Conservation (phyloP, 2,888 invertebrate genomes). For the Cactoblastis cactorum region DNA sequence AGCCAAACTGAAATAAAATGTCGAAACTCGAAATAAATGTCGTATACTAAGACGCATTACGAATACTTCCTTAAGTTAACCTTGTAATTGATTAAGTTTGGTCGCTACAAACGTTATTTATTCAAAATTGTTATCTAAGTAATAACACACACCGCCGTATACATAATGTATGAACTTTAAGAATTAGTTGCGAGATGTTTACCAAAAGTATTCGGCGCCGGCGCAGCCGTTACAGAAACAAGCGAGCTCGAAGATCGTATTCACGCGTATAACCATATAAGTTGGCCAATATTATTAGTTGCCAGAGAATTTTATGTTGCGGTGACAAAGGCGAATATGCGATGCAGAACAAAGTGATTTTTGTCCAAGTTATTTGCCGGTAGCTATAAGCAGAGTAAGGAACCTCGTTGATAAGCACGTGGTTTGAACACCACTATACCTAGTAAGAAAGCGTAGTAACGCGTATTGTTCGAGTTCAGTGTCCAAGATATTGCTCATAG, state of each 20-base stretch:
- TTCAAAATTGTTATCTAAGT: neutral
- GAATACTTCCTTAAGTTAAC: neutral
- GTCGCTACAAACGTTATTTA: neutral
- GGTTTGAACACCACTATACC: slow-evolving; percentile 34
- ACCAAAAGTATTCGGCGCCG: neutral
- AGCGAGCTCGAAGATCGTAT: slow-evolving; percentile 3
- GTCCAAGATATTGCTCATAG: slow-evolving; percentile 54
- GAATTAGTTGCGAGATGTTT: neutral
- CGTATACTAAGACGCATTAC: neutral
- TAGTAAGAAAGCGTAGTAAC: slow-evolving; percentile 29
- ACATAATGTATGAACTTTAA: slow-evolving; percentile 5
- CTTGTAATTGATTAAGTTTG: neutral
- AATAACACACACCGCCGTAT: neutral
- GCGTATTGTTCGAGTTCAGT: slow-evolving; percentile 64
- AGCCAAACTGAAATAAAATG: no score
- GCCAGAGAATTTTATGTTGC: no score
- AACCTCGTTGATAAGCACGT: slow-evolving; percentile 62
- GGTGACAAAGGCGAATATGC: no score
- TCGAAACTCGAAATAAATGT: neutral
- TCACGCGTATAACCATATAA: no score
- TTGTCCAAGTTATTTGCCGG: no score
- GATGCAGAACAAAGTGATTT: no score
- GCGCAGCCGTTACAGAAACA: slow-evolving; percentile 2
- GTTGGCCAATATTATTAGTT: no score
- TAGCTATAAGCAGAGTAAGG: slow-evolving; percentile 25